Evolutionary conservation across 2,113 vertebrate species (phyloP), one percentile per base, ranked within the genome.

Genomic region (Dasyprocta punctata): DNA sequence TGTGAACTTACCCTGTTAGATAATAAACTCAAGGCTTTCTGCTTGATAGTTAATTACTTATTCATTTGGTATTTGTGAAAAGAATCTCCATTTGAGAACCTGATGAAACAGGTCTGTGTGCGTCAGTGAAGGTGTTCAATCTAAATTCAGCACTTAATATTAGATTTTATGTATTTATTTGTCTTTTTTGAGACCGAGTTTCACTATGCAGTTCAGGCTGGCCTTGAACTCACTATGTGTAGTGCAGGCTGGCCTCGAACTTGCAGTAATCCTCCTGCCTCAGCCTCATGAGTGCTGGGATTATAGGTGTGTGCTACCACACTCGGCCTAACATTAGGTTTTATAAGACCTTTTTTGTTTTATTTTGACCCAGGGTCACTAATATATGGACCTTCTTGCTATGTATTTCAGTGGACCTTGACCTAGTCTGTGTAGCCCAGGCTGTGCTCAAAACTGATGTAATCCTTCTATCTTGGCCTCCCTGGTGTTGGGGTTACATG

Each of bases 111-210:
- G 54, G 19, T 49, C n/a, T 83, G 8, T 80, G 60, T 60, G 28
- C 33, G 87, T 96, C 13, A 26, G 75, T 93, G 82, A 90, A 90
- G 71, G 5, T 44, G 16, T 38, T 93, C 83, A 85, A n/a, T 95
- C 69, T 88, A 73, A 58, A 81, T 97, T 38, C 24, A 83, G 28
- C 26, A 73, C 69, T 75, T 77, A 44, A 69, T 69, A 11, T 61
- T 61, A 69, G 36, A 20, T 69, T 69, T 69, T 69, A 69, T 69
- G n/a, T 69, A 17, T 69, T 17, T n/a, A 11, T 61, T 58, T 58
- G 5, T 58, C 6, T 60, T 65, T 73, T 73, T 44, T 73, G 20
- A 73, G 71, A 13, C 41, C n/a, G n/a, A 44, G 3, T 73, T 33
- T 94, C 13, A 7, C 75, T 77, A 8, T 49, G 44, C 2, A 49